A percentile compares a stretch with the other conserved stretches of the same genome.
Conservation (phyloP, 2,888 invertebrate genomes). For the Heteromurus nitidus region DNA sequence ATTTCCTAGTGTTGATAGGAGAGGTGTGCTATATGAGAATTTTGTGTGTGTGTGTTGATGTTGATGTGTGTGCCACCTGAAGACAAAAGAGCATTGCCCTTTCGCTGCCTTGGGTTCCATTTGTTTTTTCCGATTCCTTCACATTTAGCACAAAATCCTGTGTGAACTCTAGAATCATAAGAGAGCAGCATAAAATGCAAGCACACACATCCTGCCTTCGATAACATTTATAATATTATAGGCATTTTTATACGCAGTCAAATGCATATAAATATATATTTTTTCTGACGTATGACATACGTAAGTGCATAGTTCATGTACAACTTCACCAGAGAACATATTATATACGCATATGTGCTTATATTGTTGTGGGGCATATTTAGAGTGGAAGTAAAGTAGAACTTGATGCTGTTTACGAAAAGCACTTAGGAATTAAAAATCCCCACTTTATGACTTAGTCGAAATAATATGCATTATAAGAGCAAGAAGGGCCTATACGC, state of each 20-base stretch:
- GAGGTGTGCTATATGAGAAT: slow-evolving; percentile 1
- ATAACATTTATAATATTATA: neutral
- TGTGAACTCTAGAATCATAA: slow-evolving; percentile 36
- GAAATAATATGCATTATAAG: neutral
- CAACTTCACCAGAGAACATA: neutral
- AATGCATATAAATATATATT: slow-evolving; percentile 7
- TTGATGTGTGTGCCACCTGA: slow-evolving; percentile 43
- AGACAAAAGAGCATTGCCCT: slow-evolving; percentile 60
- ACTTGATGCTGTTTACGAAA: too few species aligned
- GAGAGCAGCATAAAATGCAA: too few species aligned
- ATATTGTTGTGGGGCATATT: too few species aligned
- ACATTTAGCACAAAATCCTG: slow-evolving; percentile 53
- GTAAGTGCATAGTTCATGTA: neutral
- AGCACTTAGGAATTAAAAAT: slow-evolving; percentile 6
- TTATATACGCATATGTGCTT: neutral
- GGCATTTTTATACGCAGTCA: neutral
- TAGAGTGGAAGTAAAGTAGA: too few species aligned
- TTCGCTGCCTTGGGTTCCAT: slow-evolving; percentile 56
- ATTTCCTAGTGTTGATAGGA: slow-evolving; percentile 18
- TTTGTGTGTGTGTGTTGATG: slow-evolving; percentile 8
- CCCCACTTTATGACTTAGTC: too few species aligned
- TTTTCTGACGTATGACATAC: neutral
- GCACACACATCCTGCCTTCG: too few species aligned
- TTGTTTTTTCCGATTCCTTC: slow-evolving; percentile 56
- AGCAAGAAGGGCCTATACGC: neutral